Evolutionary conservation across 2,888 invertebrate genomes (phyloP), one percentile per base, ranked within the genome.

Genomic region (Blastobasis adustella): DNA sequence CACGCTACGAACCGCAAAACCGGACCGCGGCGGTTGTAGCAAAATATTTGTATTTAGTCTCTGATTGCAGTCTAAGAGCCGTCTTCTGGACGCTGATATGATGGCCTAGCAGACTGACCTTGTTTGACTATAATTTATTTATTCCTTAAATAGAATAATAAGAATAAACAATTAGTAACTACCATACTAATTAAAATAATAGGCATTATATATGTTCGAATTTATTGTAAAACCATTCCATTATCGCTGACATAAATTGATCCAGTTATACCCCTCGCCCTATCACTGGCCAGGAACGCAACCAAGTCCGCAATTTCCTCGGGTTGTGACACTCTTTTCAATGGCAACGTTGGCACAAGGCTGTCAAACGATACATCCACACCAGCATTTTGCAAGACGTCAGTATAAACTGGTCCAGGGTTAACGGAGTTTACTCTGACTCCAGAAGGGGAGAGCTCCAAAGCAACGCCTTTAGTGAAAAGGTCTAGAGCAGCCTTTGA

Each of bases 401-500:
- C 65, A 0, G 78, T 75, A 8, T 46, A 93, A 0, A 92, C 90
- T 0, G 94, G 94, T 5, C 95, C 95, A 10, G 95, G 95, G 66
- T 92, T 92, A 0, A 94, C 91, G 46, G 90, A 82, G 70, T 94
- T 94, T 0, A 93, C 93, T 50, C 94, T 78, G 0, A 94, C 90
- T 0, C 73, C 84, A 57, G 87, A 82, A 1, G 73, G 54, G 49
- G 90, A 91, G 10, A 92, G 71, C 61, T 92, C 94, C 43, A 94
- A 70, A 4, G 95, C 95, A 5, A 90, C 79, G 66, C 93, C 92
- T 56, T 90, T 79, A 0, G 94, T 94, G 55, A 95, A 90, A 64
- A 94, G 93, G 70, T 95, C 94, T 9, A 95, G 62, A 3, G 93
- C 93, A 38, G 93, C 87, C 77, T 95, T 95, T 9, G 93, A 92